Conservation (phyloP, 2,888 invertebrate species). For the Cinara cedri region DNA sequence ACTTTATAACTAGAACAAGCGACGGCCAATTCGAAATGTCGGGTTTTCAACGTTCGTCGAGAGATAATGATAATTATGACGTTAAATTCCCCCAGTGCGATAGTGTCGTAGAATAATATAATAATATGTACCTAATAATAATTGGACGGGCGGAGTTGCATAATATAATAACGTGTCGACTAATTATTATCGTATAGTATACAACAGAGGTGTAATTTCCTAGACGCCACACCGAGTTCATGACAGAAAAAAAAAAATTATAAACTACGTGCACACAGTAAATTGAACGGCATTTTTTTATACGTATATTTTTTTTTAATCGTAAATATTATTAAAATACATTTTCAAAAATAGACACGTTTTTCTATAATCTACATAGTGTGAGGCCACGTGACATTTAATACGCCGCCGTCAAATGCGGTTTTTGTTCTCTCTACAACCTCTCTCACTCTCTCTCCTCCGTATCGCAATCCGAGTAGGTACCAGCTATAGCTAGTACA, state of each 20-base stretch:
- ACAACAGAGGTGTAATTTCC: background rate
- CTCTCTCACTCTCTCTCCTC: too few species aligned
- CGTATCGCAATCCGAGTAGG: conserved; percentile 24
- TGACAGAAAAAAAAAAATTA: background rate
- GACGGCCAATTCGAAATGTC: too few species aligned
- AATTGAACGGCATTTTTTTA: background rate
- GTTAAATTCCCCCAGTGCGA: too few species aligned
- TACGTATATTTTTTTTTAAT: too few species aligned
- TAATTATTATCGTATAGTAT: background rate
- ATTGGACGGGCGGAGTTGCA: background rate
- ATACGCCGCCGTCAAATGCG: conserved; percentile 11
- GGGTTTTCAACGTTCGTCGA: too few species aligned
- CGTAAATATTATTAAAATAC: too few species aligned
- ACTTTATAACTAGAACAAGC: too few species aligned
- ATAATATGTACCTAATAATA: too few species aligned
- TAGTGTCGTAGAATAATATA: too few species aligned
- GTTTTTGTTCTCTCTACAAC: background rate
- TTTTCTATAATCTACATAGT: too few species aligned
- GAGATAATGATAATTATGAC: too few species aligned
- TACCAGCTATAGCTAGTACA: background rate
- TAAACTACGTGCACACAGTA: background rate
- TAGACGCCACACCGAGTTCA: background rate
- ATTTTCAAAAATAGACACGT: conserved; percentile 24
- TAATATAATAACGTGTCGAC: background rate
- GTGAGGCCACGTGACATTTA: background rate